These are phyloP conservation scores for Parapsyche elsis DNA, from an alignment of 1,140 invertebrate genomes.

Conservation along the genomic window DNA sequence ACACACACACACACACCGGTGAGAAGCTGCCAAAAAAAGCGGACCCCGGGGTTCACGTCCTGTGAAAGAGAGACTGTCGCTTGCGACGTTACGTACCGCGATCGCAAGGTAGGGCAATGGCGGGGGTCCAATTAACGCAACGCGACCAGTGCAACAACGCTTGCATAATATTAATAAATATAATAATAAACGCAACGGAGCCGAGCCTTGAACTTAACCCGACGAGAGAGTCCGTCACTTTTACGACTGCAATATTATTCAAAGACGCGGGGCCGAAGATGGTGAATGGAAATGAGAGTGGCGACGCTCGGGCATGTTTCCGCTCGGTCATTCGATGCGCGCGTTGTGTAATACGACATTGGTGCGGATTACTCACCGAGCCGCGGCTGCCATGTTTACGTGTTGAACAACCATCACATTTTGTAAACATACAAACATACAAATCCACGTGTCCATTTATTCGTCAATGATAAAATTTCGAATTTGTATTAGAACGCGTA, in stretches of 20 bases:
- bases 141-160: not conserved
- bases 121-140: not conserved
- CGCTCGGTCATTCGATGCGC: not conserved
- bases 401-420: no score
- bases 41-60: constrained; percentile 5
- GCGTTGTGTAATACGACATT: not conserved
- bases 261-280: no score
- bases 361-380: no score
- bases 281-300: not conserved
- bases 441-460: no score
- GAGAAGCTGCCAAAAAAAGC: not conserved
- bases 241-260: not conserved
- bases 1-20: not conserved
- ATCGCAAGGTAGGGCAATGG: not conserved
- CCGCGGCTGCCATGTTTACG: no score
- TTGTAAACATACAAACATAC: no score
- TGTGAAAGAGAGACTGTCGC: not conserved
- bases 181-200: not conserved
- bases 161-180: not conserved
- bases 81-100: no score
- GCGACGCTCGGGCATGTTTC: not conserved
- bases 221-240: not conserved
- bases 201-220: constrained; percentile 13
- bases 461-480: no score
- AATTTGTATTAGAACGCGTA: no score